Evolutionary conservation across 1,140 invertebrate genomes (phyloP).

Genomic region (Bombus superbus): DNA sequence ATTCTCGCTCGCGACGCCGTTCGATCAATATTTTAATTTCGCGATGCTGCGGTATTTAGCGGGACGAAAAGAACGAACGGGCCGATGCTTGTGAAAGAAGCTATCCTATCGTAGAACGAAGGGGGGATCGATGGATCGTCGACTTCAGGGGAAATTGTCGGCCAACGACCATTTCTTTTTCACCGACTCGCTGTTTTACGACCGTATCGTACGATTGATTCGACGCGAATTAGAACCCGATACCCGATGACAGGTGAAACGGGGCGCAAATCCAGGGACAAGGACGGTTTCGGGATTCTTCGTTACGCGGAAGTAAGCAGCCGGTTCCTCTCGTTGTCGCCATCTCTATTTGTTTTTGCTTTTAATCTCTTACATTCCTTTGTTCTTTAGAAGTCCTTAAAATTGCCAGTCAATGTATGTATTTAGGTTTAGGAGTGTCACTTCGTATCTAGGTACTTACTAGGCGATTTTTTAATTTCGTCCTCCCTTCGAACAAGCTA

Average conservation of each 20-base stretch:
- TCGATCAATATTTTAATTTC: conserved; percentile 83
- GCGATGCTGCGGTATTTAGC: conserved; percentile 82
- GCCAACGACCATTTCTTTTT: conserved; percentile 2
- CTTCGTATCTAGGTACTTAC: too few relatives aligned
- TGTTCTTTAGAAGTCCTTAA: too few relatives aligned
- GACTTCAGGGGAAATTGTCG: conserved; percentile 30
- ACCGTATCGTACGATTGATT: background rate
- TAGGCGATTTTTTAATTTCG: background rate
- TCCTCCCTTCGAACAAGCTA: background rate
- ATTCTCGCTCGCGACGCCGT: conserved; percentile 74
- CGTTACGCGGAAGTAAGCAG: too few relatives aligned
- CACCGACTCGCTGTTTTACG: background rate
- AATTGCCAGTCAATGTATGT: too few relatives aligned
- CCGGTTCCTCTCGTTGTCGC: too few relatives aligned
- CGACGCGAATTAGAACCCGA: background rate
- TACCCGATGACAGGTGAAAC: background rate
- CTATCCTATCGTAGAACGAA: background rate
- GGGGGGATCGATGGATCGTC: conserved; percentile 66
- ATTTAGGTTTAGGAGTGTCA: too few relatives aligned
- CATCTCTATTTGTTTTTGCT: too few relatives aligned
- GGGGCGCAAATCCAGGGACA: too few relatives aligned
- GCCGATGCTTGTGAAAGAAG: conserved; percentile 21
- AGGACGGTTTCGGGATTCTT: too few relatives aligned
- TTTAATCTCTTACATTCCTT: too few relatives aligned
- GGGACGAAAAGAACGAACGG: conserved; percentile 72